These are phyloP conservation scores for Spermophilus dauricus DNA, from an alignment of 2,113 vertebrate species.

Conservation along the genomic window DNA sequence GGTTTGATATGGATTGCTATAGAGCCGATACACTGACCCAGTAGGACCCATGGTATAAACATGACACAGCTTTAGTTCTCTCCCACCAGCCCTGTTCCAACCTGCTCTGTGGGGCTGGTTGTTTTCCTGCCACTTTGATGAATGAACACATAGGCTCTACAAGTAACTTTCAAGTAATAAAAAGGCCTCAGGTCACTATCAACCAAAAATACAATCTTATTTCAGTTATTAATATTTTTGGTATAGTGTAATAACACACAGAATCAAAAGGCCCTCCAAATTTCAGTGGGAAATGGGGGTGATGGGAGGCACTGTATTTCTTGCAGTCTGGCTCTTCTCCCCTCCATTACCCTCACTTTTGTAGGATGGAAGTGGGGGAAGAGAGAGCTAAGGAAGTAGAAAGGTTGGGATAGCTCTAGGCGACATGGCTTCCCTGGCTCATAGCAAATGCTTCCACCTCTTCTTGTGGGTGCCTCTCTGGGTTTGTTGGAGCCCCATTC, in stretches of 20 bases:
- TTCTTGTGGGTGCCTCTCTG: neutral
- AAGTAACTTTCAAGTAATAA: slow-evolving; percentile 25
- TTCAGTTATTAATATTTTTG: neutral
- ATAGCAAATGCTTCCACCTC: neutral
- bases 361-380: neutral
- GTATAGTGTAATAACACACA: neutral
- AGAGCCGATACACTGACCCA: neutral
- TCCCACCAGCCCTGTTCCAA: neutral
- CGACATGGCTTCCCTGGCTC: neutral
- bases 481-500: neutral
- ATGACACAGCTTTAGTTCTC: neutral
- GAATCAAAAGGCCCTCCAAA: neutral
- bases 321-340: neutral
- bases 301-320: neutral
- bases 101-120: neutral
- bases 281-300: neutral
- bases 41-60: neutral
- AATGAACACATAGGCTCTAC: neutral
- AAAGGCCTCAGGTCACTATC: slow-evolving; percentile 9
- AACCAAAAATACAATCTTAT: neutral
- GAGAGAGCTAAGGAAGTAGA: neutral
- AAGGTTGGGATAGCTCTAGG: neutral
- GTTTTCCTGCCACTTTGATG: neutral
- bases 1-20: neutral
- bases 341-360: no score